Conservation (phyloP, 2,888 invertebrate genomes). For the Dynastes hyllus region DNA sequence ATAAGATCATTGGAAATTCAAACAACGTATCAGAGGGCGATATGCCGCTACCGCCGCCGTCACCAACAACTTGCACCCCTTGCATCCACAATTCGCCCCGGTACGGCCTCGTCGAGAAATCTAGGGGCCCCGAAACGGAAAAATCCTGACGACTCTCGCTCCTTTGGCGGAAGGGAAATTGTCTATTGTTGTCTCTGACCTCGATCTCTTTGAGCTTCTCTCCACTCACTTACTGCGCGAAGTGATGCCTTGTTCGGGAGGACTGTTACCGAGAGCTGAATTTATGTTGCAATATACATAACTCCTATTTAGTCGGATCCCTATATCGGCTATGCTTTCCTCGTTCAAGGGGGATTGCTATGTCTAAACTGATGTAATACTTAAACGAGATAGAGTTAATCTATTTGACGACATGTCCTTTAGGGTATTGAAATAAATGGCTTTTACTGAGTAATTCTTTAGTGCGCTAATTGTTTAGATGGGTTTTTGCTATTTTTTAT, state of each 20-base stretch:
- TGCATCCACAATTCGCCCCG: not conserved
- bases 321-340: constrained; percentile 41
- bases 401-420: not conserved
- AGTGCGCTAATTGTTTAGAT: too few relatives aligned
- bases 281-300: constrained; percentile 67
- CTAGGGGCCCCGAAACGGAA: constrained; percentile 59
- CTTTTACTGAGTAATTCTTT: too few relatives aligned
- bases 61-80: not conserved
- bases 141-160: constrained; percentile 62
- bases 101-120: constrained; percentile 42
- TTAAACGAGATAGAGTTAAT: constrained; percentile 23
- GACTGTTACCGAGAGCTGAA: constrained; percentile 60
- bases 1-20: constrained; percentile 62
- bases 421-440: not conserved
- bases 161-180: constrained; percentile 61
- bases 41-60: constrained; percentile 47
- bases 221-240: constrained; percentile 53
- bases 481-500: too few relatives aligned
- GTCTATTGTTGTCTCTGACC: constrained; percentile 66
- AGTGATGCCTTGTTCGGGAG: constrained; percentile 60
- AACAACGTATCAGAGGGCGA: constrained; percentile 62
- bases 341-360: constrained; percentile 16
- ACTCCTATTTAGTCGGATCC: constrained; percentile 63
- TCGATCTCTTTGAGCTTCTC: constrained; percentile 63
- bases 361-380: constrained; percentile 57